Percentiles rank a stretch among this genome's conserved stretches.
Conservation (phyloP, 2,797 vertebrate species). For the Eupleurogrammus muticus region DNA sequence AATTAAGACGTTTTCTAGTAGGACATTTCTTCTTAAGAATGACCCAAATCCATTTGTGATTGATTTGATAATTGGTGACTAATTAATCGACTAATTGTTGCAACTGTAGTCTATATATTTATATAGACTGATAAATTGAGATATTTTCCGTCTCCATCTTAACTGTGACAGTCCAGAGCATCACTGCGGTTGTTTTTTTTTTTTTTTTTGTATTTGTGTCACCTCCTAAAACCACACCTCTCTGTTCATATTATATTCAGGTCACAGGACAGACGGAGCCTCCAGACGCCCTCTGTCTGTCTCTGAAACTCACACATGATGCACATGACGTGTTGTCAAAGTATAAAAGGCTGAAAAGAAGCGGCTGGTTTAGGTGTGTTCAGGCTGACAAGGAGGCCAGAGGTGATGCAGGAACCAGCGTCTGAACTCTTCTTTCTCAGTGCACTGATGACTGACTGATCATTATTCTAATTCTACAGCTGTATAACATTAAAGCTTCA, state of each 20-base stretch:
- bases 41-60: no score
- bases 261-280: slow-evolving; percentile 53
- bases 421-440: no score
- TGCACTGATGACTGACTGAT: no score
- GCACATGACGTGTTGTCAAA: slow-evolving; percentile 38
- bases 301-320: slow-evolving; percentile 7
- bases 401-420: no score
- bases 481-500: no score
- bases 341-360: slow-evolving; percentile 31
- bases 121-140: neutral
- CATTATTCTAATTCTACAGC: no score
- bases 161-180: neutral
- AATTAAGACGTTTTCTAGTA: no score
- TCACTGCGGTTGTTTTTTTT: neutral
- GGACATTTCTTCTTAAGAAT: no score
- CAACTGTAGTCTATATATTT: no score
- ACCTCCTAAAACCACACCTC: slow-evolving; percentile 43
- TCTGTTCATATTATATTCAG: slow-evolving; percentile 53
- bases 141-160: neutral
- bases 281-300: slow-evolving; percentile 35
- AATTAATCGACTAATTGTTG: no score
- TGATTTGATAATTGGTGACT: no score
- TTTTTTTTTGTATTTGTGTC: slow-evolving; percentile 21
- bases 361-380: slow-evolving; percentile 34
- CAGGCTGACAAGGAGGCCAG: no score